Percentiles rank a stretch among this genome's conserved stretches.
phyloP scores from a whole-genome alignment of 2,888 invertebrate species.

The Mythimna impura region DNA sequence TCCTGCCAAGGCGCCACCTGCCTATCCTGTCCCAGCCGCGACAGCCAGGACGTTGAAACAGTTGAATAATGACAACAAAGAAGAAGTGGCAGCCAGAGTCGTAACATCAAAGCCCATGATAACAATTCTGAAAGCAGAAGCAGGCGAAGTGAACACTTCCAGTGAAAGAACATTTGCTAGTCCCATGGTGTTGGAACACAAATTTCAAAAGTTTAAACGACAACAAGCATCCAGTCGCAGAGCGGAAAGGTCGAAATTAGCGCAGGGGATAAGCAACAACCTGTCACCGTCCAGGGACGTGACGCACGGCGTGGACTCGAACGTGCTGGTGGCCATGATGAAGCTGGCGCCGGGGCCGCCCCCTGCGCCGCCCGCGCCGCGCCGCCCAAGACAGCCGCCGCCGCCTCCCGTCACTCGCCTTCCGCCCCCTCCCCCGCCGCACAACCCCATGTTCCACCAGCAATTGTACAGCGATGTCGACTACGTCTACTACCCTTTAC shows the following conservation, averaged over 20 bases:
- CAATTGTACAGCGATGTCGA: slow-evolving; percentile 97
- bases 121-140: slow-evolving; percentile 94
- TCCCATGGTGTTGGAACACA: slow-evolving; percentile 87
- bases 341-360: slow-evolving; percentile 91
- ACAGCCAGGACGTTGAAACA: slow-evolving; percentile 71
- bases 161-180: slow-evolving; percentile 90
- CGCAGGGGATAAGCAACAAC: slow-evolving; percentile 85
- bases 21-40: slow-evolving; percentile 89
- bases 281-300: slow-evolving; percentile 87
- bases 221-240: slow-evolving; percentile 90
- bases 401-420: slow-evolving; percentile 92
- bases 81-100: slow-evolving; percentile 94
- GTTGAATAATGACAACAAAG: slow-evolving; percentile 81
- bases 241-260: slow-evolving; percentile 91
- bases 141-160: slow-evolving; percentile 92
- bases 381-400: slow-evolving; percentile 92
- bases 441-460: slow-evolving; percentile 96
- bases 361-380: slow-evolving; percentile 78
- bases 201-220: slow-evolving; percentile 88
- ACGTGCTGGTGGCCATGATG: slow-evolving; percentile 91
- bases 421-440: slow-evolving; percentile 93
- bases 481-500: slow-evolving; percentile 97
- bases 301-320: slow-evolving; percentile 84
- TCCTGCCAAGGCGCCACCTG: slow-evolving; percentile 91
- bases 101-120: slow-evolving; percentile 94